phyloP scores from a whole-genome alignment of 2,888 invertebrate genomes.

The Endomychus coccineus region DNA sequence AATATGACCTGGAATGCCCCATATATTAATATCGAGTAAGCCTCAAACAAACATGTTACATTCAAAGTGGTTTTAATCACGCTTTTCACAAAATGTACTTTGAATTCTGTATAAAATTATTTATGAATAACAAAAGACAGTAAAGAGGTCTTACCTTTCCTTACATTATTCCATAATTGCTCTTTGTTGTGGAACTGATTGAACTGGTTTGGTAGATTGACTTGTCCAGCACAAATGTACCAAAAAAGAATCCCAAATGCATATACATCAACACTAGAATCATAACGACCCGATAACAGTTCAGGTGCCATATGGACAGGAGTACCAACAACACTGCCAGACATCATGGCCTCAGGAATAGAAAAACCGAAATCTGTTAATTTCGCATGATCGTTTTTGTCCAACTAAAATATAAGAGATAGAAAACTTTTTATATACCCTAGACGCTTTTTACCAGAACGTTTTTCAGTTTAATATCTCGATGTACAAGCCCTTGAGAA shows the following conservation, averaged over 20 bases:
- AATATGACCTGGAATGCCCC: no score
- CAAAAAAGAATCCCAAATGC: constrained; percentile 87
- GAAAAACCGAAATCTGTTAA: constrained; percentile 86
- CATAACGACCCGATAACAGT: constrained; percentile 70
- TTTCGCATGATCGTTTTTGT: constrained; percentile 64
- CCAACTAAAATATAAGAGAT: constrained; percentile 51
- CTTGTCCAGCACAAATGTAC: constrained; percentile 81
- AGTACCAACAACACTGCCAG: constrained; percentile 80
- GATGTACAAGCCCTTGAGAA: constrained; percentile 78
- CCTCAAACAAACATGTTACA: no score
- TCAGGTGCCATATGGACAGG: constrained; percentile 93
- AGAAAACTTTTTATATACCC: no score
- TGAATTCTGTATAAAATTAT: no score
- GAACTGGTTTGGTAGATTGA: constrained; percentile 69
- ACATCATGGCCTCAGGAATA: constrained; percentile 84
- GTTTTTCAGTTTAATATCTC: constrained; percentile 86
- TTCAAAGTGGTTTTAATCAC: no score
- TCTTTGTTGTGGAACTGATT: constrained; percentile 81
- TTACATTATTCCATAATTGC: constrained; percentile 77
- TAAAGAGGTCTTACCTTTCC: constrained; percentile 55
- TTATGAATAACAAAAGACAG: constrained; percentile 1
- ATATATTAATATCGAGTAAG: not conserved
- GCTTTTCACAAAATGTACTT: no score
- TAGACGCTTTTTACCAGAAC: constrained; percentile 54
- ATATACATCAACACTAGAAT: constrained; percentile 79